phyloP scores from a whole-genome alignment of 2,888 invertebrate species.

The Congeria kusceri region DNA sequence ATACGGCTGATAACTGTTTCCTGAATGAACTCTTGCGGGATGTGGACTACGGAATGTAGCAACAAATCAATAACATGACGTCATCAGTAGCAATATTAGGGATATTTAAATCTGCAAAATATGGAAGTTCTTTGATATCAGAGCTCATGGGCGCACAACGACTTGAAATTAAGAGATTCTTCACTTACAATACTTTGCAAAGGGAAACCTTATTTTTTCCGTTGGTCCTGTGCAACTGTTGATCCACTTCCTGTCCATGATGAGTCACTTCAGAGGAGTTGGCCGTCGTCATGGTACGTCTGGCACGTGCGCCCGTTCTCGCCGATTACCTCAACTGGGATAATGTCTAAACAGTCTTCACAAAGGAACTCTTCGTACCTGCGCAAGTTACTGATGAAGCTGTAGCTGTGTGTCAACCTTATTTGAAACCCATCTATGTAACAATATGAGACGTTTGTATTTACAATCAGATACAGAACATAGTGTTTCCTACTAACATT shows the following conservation, averaged over 20 bases:
- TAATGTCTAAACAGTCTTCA: no score
- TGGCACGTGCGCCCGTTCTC: no score
- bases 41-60: background rate
- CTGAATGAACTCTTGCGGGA: background rate
- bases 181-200: background rate
- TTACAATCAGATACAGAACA: conserved; percentile 38
- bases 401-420: conserved; percentile 1
- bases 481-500: conserved; percentile 24
- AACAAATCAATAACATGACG: conserved; percentile 36
- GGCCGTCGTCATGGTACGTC: background rate
- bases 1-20: conserved; percentile 26
- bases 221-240: background rate
- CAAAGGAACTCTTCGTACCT: no score
- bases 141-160: no score
- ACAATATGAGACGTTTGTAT: conserved; percentile 22
- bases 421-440: conserved; percentile 14
- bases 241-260: no score
- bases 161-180: background rate
- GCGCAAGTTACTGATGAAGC: background rate
- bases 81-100: background rate
- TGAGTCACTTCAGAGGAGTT: conserved; percentile 7
- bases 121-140: background rate
- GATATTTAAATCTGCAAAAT: conserved; percentile 15
- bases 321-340: no score
- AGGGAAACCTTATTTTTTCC: background rate